Conservation (phyloP, 2,888 invertebrate genomes). For the Troides helena region DNA sequence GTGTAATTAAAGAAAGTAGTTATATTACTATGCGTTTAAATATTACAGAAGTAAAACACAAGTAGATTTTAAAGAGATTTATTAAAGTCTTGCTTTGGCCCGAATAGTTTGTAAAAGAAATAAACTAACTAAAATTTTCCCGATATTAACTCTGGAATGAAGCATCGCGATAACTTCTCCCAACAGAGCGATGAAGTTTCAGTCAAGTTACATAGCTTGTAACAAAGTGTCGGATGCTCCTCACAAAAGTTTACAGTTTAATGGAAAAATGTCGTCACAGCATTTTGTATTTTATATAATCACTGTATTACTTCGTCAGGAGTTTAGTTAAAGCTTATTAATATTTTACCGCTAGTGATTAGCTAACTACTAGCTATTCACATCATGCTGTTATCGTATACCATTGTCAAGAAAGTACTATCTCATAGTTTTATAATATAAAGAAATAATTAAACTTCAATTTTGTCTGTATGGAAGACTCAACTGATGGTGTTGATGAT, state of each 20-base stretch:
- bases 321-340: background rate
- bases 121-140: conserved; percentile 7
- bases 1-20: too few relatives aligned
- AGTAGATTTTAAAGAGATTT: background rate
- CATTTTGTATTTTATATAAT: background rate
- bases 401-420: too few relatives aligned
- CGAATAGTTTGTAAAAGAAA: background rate
- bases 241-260: background rate
- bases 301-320: background rate
- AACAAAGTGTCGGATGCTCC: conserved; percentile 8
- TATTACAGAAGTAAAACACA: background rate
- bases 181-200: conserved; percentile 3
- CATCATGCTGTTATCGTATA: too few relatives aligned
- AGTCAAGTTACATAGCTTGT: conserved; percentile 16
- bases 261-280: conserved; percentile 2
- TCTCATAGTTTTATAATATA: too few relatives aligned
- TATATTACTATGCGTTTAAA: background rate
- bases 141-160: conserved; percentile 14
- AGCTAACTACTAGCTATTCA: background rate
- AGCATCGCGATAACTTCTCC: conserved; percentile 7
- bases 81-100: background rate
- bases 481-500: too few relatives aligned
- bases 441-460: too few relatives aligned
- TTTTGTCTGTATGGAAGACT: too few relatives aligned
- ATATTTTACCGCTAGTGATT: background rate